Percentiles rank a stretch among this genome's conserved stretches.
These are phyloP conservation scores for Haemorhous mexicanus DNA, from an alignment of 2,113 vertebrate species.

Conservation along the genomic window DNA sequence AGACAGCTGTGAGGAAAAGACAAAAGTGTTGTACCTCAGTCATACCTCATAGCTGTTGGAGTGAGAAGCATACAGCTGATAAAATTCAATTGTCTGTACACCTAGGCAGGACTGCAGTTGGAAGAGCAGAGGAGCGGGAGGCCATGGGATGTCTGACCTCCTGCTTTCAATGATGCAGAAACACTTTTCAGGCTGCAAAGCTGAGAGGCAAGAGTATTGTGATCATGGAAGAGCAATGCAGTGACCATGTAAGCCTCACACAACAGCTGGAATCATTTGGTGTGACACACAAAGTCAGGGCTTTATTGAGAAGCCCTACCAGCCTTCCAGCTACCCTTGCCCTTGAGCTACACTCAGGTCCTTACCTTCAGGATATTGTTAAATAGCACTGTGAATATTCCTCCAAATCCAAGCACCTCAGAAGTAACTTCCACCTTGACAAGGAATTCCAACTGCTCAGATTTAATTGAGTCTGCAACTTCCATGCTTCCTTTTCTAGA, in stretches of 20 bases:
- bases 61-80: accelerated
- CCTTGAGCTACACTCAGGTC: not conserved
- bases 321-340: not conserved
- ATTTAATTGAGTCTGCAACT: not conserved
- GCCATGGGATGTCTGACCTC: not conserved
- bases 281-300: not conserved
- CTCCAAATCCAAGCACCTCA: not conserved
- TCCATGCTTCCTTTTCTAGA: not conserved
- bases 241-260: not conserved
- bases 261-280: not conserved
- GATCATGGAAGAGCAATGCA: not conserved
- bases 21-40: not conserved
- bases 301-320: not conserved
- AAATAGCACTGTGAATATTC: not conserved
- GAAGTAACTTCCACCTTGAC: not conserved
- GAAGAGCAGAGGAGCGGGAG: not conserved
- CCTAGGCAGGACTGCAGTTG: not conserved
- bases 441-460: not conserved
- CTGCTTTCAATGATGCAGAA: not conserved
- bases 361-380: not conserved
- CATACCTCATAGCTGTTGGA: not conserved
- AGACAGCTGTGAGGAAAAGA: not conserved
- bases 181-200: not conserved
- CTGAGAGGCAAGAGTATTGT: not conserved
- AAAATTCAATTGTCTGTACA: not conserved